Percentiles rank a stretch among this genome's conserved stretches.
These are phyloP conservation scores for Halcyon badia DNA, from an alignment of 2,797 vertebrate genomes.

Conservation along the genomic window DNA sequence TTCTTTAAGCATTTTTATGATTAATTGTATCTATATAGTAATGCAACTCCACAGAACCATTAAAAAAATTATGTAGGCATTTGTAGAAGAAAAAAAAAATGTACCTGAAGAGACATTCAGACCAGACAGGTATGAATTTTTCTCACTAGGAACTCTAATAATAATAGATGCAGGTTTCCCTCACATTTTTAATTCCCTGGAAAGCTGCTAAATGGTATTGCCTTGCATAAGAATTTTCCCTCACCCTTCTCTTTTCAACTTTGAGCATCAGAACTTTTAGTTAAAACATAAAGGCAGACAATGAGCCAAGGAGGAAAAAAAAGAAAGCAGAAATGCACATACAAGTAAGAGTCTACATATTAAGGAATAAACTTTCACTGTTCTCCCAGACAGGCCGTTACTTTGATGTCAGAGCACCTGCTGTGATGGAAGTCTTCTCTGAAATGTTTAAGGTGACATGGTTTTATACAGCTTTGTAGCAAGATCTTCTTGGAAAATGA, in stretches of 20 bases:
- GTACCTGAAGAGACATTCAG: neutral
- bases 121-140: neutral
- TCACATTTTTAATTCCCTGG: conserved; percentile 7
- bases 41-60: neutral
- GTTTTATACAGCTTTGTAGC: conserved; percentile 26
- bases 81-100: neutral
- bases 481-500: conserved; percentile 25
- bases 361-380: conserved; percentile 32
- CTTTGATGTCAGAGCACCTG: neutral
- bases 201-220: neutral
- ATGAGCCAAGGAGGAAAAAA: neutral
- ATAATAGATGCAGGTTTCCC: neutral
- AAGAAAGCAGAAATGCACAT: neutral
- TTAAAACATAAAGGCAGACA: conserved; percentile 15
- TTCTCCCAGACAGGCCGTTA: neutral
- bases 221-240: neutral
- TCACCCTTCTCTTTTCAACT: neutral
- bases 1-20: conserved; percentile 31
- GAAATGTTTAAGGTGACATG: conserved; percentile 35
- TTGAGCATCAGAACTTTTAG: neutral
- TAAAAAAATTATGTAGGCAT: neutral
- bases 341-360: neutral
- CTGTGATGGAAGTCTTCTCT: conserved; percentile 7
- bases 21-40: conserved; percentile 27
- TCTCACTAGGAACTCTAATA: neutral